Evolutionary conservation across 1,140 invertebrate species (phyloP), one percentile per base, ranked within the genome.

Genomic region (Papilio glaucus): DNA sequence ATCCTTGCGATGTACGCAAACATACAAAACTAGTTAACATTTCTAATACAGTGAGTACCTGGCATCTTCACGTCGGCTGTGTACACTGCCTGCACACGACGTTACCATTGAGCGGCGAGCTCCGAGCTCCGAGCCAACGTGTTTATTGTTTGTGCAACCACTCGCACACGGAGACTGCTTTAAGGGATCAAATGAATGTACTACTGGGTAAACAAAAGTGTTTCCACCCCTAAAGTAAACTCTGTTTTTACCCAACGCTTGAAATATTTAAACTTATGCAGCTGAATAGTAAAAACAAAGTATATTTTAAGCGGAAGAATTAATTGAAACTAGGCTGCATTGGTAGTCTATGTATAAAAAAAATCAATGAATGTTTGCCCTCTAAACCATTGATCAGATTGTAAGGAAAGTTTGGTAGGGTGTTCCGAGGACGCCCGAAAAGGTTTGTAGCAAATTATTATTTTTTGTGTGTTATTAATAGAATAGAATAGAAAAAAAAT

Each of bases 91-190:
- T 24, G 49, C 49, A 53, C 49, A 53, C 49, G 49, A 53, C 49
- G 9, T 6, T 3, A 2, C 21, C 21, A 53, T 53, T 53, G 18
- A 53, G 49, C 29, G n/a, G 45, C 21, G 45, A 49, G 45, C 45
- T 49, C 45, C 6, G 49, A 5, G 42, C 49, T 53, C 49, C 49
- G 49, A 53, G 49, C 18, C 18, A 53, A 21, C 49, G 49, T 53
- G 49, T 53, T 53, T 53, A 53, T 53, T 53, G 49, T 53, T 53
- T 53, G 49, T 53, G 49, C 49, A 53, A 53, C 49, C 49, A 53
- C 49, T 53, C 49, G 12, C 49, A 53, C 21, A 24, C 49, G 18
- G 49, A 53, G 49, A 24, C 49, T 18, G 49, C 49, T 53, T 21
- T 53, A 53, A 53, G n/a, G 49, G 49, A 53, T 53, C 49, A 53